These are phyloP conservation scores for Reinhardtius hippoglossoides DNA, from an alignment of 2,113 vertebrate genomes.

Conservation along the genomic window DNA sequence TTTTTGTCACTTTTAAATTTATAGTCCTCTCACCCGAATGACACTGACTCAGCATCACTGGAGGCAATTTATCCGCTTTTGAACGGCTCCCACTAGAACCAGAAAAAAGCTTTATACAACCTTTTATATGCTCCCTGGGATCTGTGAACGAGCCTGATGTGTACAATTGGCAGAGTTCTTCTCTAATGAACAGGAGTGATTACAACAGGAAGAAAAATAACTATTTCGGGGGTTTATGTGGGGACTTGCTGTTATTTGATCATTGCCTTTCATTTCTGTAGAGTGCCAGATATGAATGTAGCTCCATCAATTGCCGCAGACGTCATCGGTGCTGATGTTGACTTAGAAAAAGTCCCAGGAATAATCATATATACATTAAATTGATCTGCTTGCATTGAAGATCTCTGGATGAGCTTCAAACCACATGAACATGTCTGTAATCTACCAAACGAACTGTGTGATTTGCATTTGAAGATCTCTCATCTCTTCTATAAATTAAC, in stretches of 20 bases:
- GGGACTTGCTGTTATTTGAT: background rate
- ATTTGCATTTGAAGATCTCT: constrained; percentile 33
- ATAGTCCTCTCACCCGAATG: background rate
- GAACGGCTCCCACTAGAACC: background rate
- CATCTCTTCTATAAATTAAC: constrained; percentile 27
- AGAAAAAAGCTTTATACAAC: background rate
- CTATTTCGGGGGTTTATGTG: background rate
- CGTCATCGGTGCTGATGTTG: constrained; percentile 34
- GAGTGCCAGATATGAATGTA: constrained; percentile 6
- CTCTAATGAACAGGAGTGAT: background rate
- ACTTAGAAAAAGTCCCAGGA: constrained; percentile 63
- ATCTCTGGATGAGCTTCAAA: constrained; percentile 58
- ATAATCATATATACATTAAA: constrained; percentile 73
- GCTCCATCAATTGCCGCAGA: constrained; percentile 20
- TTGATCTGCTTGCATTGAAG: constrained; percentile 36
- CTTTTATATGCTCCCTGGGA: background rate
- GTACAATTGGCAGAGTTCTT: background rate
- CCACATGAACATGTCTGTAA: constrained; percentile 57
- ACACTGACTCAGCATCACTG: constrained; percentile 14
- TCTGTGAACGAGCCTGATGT: constrained; percentile 3
- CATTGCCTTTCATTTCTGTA: background rate
- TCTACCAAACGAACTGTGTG: constrained; percentile 40
- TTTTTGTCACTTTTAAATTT: background rate
- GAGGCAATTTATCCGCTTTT: constrained; percentile 13
- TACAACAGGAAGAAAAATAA: background rate